Base-by-base conservation (phyloP, 2,888 invertebrate genomes). In the Aphodius sticticus region DNA sequence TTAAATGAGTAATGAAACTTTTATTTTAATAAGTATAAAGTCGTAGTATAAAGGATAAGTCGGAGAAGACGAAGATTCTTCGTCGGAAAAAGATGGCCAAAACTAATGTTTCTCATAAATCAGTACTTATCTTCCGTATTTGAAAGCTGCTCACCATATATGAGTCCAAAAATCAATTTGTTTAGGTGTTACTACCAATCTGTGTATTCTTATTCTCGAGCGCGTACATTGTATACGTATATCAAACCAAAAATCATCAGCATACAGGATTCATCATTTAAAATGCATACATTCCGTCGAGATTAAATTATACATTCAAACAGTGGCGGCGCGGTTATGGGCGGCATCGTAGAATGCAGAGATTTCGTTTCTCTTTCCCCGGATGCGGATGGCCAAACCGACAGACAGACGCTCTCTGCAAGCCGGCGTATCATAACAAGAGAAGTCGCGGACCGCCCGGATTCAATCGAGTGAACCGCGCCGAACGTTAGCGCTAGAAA, bases 261-360 rank as follows among this genome's bases (percentile, higher is more conserved):
- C 71, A 71, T 16, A 71, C 12, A 53, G 53, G 53, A 12, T 12
- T 53, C 53, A 2, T 53, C 53, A 53, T 71, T 71, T 71, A 71
- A 71, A 71, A 71, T 16, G 35, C 71, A 74, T 74, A 74, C 74
- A 74, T 74, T 74, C 37, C 26, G 37, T 9, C n/a, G n/a, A 74
- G 36, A 74, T 74, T 74, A 74, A 74, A 74, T 74, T 74, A 74
- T 35, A 74, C 36, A 74, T 74, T 74, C 74, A 74, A 74, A 74
- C 74, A n/a, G 37, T n/a, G 15, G 70, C 15, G 71, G 71, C 4
- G 36, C 36, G 74, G 37, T 6, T 26, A 26, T 26, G 26, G 74
- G 74, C 36, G n/a, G 36, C 74, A 5, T 53, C 3, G 53, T 53
- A 53, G 53, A 53, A 53, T 12, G 53, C 36, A 15, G 74, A 74